These are phyloP conservation scores for Cygnus buccinator DNA, from an alignment of 2,113 vertebrate genomes.

Conservation along the genomic window DNA sequence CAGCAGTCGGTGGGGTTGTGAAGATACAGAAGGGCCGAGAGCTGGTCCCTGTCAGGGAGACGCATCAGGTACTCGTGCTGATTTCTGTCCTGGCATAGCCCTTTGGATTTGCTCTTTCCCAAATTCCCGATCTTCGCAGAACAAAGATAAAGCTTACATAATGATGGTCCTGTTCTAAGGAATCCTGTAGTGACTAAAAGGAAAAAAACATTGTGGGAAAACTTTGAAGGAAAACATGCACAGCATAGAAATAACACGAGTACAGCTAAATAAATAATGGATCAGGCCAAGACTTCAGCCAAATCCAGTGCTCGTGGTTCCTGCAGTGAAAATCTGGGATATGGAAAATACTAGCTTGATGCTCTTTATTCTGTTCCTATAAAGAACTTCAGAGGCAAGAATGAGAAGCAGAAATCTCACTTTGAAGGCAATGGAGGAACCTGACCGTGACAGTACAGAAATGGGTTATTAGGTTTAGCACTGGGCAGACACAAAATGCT, in stretches of 20 bases:
- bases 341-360: neutral
- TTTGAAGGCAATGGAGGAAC: neutral
- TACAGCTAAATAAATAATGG: neutral
- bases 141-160: neutral
- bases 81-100: no score
- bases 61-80: accelerated
- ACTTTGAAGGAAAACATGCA: neutral
- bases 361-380: neutral
- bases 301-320: neutral
- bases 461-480: neutral
- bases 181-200: neutral
- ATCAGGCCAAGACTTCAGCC: neutral
- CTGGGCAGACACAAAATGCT: neutral
- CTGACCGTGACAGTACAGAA: neutral
- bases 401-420: neutral
- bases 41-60: neutral
- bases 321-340: neutral
- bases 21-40: neutral
- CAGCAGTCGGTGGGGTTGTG: accelerated
- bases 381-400: neutral
- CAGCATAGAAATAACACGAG: neutral
- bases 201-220: neutral
- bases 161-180: neutral
- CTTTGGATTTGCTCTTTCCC: neutral
- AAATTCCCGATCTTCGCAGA: neutral